A percentile compares a stretch with the other conserved stretches of the same genome.
These are phyloP conservation scores for Pelecanoides urinatrix DNA, from an alignment of 2,113 vertebrate species.

Conservation along the genomic window DNA sequence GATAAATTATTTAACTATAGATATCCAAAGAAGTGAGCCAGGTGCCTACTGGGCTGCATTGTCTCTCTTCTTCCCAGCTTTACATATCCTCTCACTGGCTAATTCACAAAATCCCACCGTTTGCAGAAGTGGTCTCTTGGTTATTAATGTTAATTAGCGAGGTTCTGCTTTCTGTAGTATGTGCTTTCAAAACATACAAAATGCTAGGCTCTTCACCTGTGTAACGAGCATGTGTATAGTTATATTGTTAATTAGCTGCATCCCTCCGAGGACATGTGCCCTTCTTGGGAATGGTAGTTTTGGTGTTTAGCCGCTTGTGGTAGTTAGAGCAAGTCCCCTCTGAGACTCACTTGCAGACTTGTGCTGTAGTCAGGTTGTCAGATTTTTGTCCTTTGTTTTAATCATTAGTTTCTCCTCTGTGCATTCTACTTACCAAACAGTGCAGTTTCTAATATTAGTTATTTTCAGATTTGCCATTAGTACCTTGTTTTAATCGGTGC, in stretches of 20 bases:
- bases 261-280: not conserved
- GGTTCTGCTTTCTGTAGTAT: not conserved
- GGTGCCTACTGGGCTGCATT: not conserved
- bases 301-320: not conserved
- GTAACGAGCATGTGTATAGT: not conserved
- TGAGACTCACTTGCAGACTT: rapidly evolving
- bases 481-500: not conserved
- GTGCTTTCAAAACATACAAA: not conserved
- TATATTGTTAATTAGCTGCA: not conserved
- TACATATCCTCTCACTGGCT: not conserved
- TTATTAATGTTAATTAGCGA: not conserved
- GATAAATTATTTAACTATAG: not conserved
- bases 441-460: not conserved
- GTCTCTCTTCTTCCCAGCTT: not conserved
- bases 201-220: not conserved
- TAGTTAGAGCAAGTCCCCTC: not conserved
- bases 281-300: not conserved
- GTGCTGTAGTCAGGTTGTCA: not conserved
- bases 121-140: not conserved
- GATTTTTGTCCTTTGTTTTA: not conserved
- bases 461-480: not conserved
- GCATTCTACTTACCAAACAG: not conserved
- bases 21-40: not conserved
- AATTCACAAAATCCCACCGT: not conserved
- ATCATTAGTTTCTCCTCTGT: not conserved